Conservation (phyloP, 2,797 vertebrate species). For the Macropodus opercularis region DNA sequence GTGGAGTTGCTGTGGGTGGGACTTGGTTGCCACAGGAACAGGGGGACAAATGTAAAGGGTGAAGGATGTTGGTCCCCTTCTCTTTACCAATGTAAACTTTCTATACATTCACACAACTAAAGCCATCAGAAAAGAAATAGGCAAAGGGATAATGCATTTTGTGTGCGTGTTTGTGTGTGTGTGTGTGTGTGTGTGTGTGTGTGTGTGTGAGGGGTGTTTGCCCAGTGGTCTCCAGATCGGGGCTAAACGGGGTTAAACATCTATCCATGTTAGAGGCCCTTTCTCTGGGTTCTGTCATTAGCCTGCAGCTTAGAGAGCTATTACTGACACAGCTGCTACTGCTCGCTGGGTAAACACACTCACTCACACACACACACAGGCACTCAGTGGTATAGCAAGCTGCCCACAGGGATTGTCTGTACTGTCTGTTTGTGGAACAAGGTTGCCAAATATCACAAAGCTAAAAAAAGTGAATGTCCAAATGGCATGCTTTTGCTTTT, state of each 20-base stretch:
- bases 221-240: constrained; percentile 75
- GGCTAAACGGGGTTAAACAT: constrained; percentile 82
- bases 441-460: constrained; percentile 73
- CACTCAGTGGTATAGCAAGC: constrained; percentile 62
- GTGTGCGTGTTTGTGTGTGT: constrained; percentile 22
- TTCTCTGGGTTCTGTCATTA: constrained; percentile 78
- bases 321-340: constrained; percentile 80
- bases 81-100: constrained; percentile 46
- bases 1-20: constrained; percentile 68
- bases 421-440: constrained; percentile 73
- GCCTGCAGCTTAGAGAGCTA: constrained; percentile 78
- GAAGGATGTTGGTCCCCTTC: constrained; percentile 67
- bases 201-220: constrained; percentile 52
- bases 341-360: constrained; percentile 75
- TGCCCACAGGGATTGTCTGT: constrained; percentile 69
- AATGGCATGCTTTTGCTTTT: constrained; percentile 60
- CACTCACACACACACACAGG: constrained; percentile 46
- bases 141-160: constrained; percentile 33
- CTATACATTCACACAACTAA: constrained; percentile 46
- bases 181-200: constrained; percentile 6
- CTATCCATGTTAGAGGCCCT: constrained; percentile 78
- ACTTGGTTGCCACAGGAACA: constrained; percentile 74
- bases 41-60: constrained; percentile 66
- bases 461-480: constrained; percentile 65
- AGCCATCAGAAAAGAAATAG: constrained; percentile 57